Conservation (phyloP, 2,888 invertebrate genomes). For the Drosophila pseudotalamancana region DNA sequence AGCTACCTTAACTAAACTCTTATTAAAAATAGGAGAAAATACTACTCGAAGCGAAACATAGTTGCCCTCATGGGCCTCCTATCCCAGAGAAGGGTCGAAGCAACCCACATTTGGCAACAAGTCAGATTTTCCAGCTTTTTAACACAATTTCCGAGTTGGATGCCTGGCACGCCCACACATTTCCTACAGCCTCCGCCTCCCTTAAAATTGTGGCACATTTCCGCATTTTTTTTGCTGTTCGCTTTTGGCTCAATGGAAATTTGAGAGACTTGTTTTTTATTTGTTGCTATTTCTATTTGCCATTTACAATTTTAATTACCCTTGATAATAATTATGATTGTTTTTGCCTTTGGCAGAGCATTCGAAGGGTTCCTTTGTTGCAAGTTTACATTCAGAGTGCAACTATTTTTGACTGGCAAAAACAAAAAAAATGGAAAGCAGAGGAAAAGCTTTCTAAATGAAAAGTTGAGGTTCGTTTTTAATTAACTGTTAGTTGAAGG, state of each 20-base stretch:
- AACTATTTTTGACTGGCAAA: slow-evolving; percentile 20
- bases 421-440: not conserved
- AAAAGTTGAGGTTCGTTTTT: not conserved
- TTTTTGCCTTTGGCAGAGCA: slow-evolving; percentile 13
- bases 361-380: slow-evolving; percentile 14
- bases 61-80: not conserved
- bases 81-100: not conserved
- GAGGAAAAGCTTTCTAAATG: slow-evolving; percentile 2
- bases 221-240: slow-evolving; percentile 26
- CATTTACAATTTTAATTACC: slow-evolving; percentile 61
- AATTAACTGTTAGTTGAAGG: slow-evolving; percentile 12
- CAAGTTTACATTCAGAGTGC: not conserved
- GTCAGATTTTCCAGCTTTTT: slow-evolving; percentile 48
- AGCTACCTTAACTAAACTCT: not conserved
- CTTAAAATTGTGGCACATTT: slow-evolving; percentile 24
- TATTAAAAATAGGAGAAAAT: not conserved
- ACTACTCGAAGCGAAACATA: not conserved
- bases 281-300: slow-evolving; percentile 25
- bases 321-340: slow-evolving; percentile 15
- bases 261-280: slow-evolving; percentile 34
- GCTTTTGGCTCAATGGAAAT: slow-evolving; percentile 46
- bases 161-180: slow-evolving; percentile 6
- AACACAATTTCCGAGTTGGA: slow-evolving; percentile 43
- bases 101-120: slow-evolving; percentile 21
- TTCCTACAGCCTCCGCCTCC: slow-evolving; percentile 1